Evolutionary conservation across 1,140 invertebrate genomes (phyloP).

Genomic region (Lutraria rhynchaena): DNA sequence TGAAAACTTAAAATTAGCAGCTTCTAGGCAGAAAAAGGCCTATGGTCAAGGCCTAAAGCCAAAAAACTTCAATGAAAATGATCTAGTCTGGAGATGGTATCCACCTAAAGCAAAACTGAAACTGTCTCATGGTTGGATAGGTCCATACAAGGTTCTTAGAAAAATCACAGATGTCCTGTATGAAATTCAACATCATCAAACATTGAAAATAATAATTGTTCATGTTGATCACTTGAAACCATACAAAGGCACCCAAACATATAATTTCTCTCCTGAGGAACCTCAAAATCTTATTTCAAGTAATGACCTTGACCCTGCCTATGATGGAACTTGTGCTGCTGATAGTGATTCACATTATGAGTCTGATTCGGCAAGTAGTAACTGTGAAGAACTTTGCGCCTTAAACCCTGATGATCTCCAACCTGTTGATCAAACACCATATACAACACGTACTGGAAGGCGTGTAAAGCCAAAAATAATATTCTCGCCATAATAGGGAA

Average conservation of each 20-base stretch:
- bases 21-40: slow-evolving; percentile 27
- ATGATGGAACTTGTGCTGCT: neutral
- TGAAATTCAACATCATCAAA: neutral
- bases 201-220: neutral
- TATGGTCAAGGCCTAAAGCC: slow-evolving; percentile 16
- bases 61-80: neutral
- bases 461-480: slow-evolving; percentile 2
- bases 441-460: neutral
- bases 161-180: slow-evolving; percentile 10
- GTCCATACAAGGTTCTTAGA: slow-evolving; percentile 40
- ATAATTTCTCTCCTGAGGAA: no score
- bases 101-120: no score
- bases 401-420: neutral
- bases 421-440: neutral
- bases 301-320: neutral
- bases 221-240: slow-evolving; percentile 32
- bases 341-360: no score
- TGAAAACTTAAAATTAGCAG: neutral
- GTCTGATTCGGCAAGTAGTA: no score
- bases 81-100: slow-evolving; percentile 50
- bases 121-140: slow-evolving; percentile 45
- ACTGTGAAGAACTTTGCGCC: no score
- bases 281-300: neutral
- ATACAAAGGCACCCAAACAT: slow-evolving; percentile 15
- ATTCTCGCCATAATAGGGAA: neutral